These are phyloP conservation scores for Cetoscarus ocellatus DNA, from an alignment of 2,797 vertebrate species.

Conservation along the genomic window DNA sequence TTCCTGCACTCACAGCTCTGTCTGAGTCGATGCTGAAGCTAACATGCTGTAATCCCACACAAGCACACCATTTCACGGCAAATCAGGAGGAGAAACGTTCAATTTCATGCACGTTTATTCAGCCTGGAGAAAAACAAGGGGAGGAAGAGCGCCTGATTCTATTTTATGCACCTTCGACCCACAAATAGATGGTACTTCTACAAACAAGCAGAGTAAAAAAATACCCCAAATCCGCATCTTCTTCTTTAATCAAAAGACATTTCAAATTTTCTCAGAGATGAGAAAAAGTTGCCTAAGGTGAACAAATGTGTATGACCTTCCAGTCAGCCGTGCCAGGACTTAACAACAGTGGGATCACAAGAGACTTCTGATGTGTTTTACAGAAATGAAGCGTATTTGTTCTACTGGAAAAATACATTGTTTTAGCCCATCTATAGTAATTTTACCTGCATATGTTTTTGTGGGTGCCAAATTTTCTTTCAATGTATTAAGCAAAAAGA, in stretches of 20 bases:
- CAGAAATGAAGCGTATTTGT: conserved; percentile 46
- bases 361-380: conserved; percentile 53
- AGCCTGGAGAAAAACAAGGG: conserved; percentile 55
- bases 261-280: conserved; percentile 32
- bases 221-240: background rate
- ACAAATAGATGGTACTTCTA: conserved; percentile 23
- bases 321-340: conserved; percentile 17
- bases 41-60: conserved; percentile 77
- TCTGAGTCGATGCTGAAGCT: conserved; percentile 56
- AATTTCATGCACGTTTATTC: conserved; percentile 80
- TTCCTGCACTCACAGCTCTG: conserved; percentile 53
- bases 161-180: conserved; percentile 22
- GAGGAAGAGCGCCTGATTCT: conserved; percentile 19
- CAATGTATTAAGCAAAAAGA: conserved; percentile 5
- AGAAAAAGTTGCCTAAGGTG: conserved; percentile 55
- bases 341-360: conserved; percentile 43
- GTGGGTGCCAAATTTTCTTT: conserved; percentile 11
- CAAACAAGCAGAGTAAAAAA: conserved; percentile 5
- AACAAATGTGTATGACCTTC: conserved; percentile 15
- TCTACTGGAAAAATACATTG: conserved; percentile 59
- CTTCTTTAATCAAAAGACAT: background rate
- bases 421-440: conserved; percentile 17
- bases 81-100: conserved; percentile 81
- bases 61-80: conserved; percentile 83
- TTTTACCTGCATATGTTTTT: conserved; percentile 6